Percentiles rank a stretch among this genome's conserved stretches.
These are phyloP conservation scores for Falcunculus frontatus DNA, from an alignment of 2,113 vertebrate species.

Conservation along the genomic window DNA sequence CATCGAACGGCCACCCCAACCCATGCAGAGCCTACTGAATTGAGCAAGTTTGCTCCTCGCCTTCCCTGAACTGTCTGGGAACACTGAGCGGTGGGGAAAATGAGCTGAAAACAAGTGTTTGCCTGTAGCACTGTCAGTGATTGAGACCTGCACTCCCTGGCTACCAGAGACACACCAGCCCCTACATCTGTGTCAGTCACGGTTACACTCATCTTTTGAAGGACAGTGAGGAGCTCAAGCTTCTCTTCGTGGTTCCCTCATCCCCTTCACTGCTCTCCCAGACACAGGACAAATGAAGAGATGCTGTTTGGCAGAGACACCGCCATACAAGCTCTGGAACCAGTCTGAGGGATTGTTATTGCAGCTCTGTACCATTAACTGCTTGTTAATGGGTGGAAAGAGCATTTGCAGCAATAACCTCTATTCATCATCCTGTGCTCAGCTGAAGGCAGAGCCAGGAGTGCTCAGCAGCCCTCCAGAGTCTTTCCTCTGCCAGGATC, in stretches of 20 bases:
- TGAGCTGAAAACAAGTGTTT: background rate
- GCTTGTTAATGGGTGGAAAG: slow-evolving; percentile 14
- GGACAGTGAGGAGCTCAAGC: background rate
- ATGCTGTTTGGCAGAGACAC: background rate
- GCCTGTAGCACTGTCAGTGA: background rate
- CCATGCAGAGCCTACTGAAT: background rate
- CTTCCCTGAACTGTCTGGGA: background rate
- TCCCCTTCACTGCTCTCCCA: background rate
- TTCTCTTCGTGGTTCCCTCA: background rate
- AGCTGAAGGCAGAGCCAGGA: background rate
- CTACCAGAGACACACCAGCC: background rate
- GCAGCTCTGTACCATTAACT: background rate
- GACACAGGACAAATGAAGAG: background rate
- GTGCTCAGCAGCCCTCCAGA: background rate
- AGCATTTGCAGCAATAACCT: slow-evolving; percentile 20
- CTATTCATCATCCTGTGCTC: background rate
- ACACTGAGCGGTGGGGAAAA: background rate
- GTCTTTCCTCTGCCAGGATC: background rate
- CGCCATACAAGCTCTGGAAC: background rate
- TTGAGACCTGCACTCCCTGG: background rate
- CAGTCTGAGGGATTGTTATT: background rate
- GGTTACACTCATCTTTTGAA: background rate
- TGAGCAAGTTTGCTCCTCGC: background rate
- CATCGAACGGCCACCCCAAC: background rate
- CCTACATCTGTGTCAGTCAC: accelerated